Evolutionary conservation across 2,113 vertebrate species (phyloP).

Genomic region (Varanus salvator): DNA sequence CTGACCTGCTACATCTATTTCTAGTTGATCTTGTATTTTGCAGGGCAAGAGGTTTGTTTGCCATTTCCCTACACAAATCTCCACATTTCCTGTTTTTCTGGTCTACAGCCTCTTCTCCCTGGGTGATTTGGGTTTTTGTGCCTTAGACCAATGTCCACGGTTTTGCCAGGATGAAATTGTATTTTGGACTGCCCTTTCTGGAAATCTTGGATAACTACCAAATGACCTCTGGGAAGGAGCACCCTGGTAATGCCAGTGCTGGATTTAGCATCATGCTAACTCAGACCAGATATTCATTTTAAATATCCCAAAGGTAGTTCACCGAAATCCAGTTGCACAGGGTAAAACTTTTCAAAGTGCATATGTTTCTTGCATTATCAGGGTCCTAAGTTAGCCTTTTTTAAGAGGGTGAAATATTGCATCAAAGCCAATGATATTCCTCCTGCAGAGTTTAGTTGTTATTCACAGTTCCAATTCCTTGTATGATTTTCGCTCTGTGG

Average conservation of each 20-base stretch:
- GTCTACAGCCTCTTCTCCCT: neutral
- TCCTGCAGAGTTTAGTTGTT: conserved; percentile 44
- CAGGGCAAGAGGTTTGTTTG: neutral
- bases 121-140: too few species aligned
- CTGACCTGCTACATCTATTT: too few species aligned
- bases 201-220: neutral
- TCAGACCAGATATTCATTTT: neutral
- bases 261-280: neutral
- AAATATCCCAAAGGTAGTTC: neutral
- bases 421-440: neutral
- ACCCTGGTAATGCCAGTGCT: neutral
- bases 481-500: conserved; percentile 58
- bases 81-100: neutral
- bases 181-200: neutral
- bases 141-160: neutral
- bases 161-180: neutral
- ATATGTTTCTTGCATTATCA: neutral
- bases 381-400: conserved; percentile 1
- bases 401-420: neutral
- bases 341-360: neutral
- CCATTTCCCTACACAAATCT: neutral
- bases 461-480: conserved; percentile 67
- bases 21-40: too few species aligned
- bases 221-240: neutral
- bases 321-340: neutral